A percentile compares a stretch with the other conserved stretches of the same genome.
These are phyloP conservation scores for Anagyrus pseudococci DNA, from an alignment of 2,888 invertebrate species.

Conservation along the genomic window DNA sequence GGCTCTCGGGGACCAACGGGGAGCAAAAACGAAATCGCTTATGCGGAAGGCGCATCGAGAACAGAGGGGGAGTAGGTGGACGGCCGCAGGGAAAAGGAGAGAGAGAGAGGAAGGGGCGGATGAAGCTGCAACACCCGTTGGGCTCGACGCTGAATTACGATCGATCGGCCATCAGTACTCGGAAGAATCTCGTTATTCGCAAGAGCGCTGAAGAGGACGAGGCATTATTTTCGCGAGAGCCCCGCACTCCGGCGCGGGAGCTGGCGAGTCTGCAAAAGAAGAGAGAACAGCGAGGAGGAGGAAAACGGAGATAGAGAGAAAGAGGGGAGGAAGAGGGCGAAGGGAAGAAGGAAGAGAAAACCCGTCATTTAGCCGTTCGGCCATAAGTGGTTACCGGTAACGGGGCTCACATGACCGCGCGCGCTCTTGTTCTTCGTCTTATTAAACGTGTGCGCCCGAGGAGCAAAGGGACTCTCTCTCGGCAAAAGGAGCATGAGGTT, in stretches of 20 bases:
- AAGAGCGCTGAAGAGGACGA: conserved; percentile 35
- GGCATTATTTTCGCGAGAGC: conserved; percentile 50
- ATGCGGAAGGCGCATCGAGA: no score
- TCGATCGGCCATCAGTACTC: conserved; percentile 48
- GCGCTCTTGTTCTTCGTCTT: conserved; percentile 17
- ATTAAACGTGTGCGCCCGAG: neutral
- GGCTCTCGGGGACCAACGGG: no score
- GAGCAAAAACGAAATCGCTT: no score
- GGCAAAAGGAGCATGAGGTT: no score
- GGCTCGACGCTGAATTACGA: conserved; percentile 41
- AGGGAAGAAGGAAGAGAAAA: conserved; percentile 36
- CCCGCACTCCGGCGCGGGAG: neutral
- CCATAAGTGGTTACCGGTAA: conserved; percentile 44
- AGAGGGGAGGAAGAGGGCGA: conserved; percentile 2
- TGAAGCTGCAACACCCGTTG: neutral
- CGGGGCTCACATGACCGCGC: conserved; percentile 34
- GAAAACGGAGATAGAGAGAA: conserved; percentile 1
- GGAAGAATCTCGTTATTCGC: conserved; percentile 52
- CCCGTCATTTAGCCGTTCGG: conserved; percentile 50
- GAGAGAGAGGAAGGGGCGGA: neutral
- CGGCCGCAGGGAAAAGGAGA: neutral
- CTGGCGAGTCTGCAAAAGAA: conserved; percentile 28
- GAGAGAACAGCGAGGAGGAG: conserved; percentile 40
- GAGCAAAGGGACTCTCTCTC: conserved; percentile 7
- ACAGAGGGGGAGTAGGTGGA: no score